phyloP scores from a whole-genome alignment of 2,113 vertebrate species.

The Planiliza haematocheilus region DNA sequence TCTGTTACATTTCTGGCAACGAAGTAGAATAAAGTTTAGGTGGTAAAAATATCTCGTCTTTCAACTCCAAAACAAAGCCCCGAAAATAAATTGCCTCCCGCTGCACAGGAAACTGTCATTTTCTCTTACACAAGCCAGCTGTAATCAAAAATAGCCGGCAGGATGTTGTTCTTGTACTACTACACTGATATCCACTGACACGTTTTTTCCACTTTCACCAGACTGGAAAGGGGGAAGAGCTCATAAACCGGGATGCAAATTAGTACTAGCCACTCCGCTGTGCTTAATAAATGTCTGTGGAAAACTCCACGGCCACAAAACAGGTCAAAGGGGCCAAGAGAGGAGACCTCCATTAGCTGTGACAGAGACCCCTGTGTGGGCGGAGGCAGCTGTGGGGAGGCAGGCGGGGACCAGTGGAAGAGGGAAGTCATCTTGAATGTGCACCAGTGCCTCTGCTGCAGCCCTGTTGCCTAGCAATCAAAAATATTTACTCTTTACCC shows the following conservation, averaged over 20 bases:
- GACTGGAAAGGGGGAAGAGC: slow-evolving; percentile 11
- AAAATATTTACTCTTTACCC: slow-evolving; percentile 82
- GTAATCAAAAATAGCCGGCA: slow-evolving; percentile 67
- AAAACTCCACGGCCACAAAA: slow-evolving; percentile 44
- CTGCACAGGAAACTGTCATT: slow-evolving; percentile 67
- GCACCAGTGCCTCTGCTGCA: slow-evolving; percentile 65
- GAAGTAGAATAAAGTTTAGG: slow-evolving; percentile 10
- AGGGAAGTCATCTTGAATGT: slow-evolving; percentile 73
- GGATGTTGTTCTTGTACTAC: slow-evolving; percentile 64
- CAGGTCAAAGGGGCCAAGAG: slow-evolving; percentile 21
- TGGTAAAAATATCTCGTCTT: slow-evolving; percentile 34
- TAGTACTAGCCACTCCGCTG: slow-evolving; percentile 21
- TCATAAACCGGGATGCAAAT: slow-evolving; percentile 51
- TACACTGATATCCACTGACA: slow-evolving; percentile 50
- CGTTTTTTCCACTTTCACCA: slow-evolving; percentile 66
- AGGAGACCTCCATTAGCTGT: slow-evolving; percentile 46
- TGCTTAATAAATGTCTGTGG: slow-evolving; percentile 38
- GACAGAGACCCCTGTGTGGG: slow-evolving; percentile 46
- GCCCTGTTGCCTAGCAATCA: slow-evolving; percentile 79
- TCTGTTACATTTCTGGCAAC: slow-evolving; percentile 21
- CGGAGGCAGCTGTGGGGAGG: slow-evolving; percentile 34
- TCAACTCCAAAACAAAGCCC: slow-evolving; percentile 39
- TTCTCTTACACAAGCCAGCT: slow-evolving; percentile 54
- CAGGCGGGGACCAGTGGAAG: slow-evolving; percentile 61
- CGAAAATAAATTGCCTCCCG: slow-evolving; percentile 43